These are phyloP conservation scores for Hiodon alosoides DNA, from an alignment of 2,113 vertebrate species.

Conservation along the genomic window DNA sequence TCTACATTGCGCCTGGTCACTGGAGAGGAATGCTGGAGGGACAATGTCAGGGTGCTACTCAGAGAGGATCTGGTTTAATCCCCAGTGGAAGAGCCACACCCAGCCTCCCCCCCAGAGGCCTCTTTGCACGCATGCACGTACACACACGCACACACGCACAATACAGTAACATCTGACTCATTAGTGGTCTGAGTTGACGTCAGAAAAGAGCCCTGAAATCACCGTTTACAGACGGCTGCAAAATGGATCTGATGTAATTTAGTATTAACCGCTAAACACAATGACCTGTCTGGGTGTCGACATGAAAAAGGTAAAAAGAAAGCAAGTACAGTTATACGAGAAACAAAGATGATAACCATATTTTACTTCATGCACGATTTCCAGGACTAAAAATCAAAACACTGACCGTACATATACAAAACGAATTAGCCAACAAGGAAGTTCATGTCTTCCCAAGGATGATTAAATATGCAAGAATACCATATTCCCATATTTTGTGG, in stretches of 20 bases:
- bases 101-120: background rate
- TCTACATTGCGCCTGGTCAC: background rate
- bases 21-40: background rate
- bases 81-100: background rate
- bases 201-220: background rate
- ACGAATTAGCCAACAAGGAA: background rate
- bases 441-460: background rate
- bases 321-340: background rate
- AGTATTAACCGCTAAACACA: slow-evolving; percentile 13
- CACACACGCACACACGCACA: background rate
- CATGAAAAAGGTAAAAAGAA: background rate
- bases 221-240: background rate
- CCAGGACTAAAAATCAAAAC: background rate
- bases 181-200: background rate
- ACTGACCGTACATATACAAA: background rate
- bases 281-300: background rate
- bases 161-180: background rate
- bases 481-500: background rate
- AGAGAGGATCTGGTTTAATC: background rate
- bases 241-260: background rate
- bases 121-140: background rate
- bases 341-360: background rate
- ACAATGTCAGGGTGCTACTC: background rate
- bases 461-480: background rate
- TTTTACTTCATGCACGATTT: background rate